Conservation (phyloP, 2,113 vertebrate species). For the Menura novaehollandiae region DNA sequence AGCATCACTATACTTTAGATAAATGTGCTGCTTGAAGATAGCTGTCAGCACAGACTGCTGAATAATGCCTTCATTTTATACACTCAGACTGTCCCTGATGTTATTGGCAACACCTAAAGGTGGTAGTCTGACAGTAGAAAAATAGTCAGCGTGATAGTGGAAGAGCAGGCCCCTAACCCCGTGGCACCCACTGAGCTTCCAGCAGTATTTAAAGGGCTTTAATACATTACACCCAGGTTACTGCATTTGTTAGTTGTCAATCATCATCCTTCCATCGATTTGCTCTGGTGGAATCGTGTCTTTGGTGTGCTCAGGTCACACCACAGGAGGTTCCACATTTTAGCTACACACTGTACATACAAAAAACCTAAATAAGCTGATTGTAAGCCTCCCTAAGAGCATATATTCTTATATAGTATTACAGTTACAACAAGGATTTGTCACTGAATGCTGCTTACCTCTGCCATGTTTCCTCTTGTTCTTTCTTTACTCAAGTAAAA, state of each 20-base stretch:
- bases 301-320: neutral
- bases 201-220: neutral
- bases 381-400: neutral
- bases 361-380: neutral
- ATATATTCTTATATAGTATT: neutral
- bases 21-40: neutral
- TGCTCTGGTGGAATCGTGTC: neutral
- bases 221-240: fast-evolving
- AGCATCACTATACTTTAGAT: neutral
- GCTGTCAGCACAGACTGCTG: neutral
- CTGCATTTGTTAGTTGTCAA: neutral
- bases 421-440: neutral
- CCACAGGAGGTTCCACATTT: neutral
- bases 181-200: neutral
- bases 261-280: neutral
- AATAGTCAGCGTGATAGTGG: neutral
- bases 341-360: fast-evolving
- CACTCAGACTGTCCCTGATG: neutral
- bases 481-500: neutral
- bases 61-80: neutral
- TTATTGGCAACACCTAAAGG: neutral
- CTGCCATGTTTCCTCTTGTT: neutral
- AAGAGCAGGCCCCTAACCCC: neutral
- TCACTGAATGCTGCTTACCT: neutral
- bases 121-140: neutral